These are phyloP conservation scores for Drosophila prosaltans DNA, from an alignment of 1,140 invertebrate species.

Conservation along the genomic window DNA sequence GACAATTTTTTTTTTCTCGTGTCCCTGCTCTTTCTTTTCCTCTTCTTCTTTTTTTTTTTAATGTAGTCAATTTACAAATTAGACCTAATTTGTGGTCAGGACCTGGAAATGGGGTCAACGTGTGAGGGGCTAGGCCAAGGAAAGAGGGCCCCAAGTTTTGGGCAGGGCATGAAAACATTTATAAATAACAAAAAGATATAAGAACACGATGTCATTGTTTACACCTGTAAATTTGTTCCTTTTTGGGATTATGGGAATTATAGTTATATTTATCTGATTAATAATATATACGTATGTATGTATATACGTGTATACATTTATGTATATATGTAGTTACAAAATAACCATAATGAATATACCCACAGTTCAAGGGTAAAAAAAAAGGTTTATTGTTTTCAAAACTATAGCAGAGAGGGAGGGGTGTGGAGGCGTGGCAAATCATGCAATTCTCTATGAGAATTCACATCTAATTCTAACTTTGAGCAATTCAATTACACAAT, in stretches of 20 bases:
- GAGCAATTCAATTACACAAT: slow-evolving; percentile 43
- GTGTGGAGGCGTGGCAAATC: background rate
- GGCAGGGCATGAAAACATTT: background rate
- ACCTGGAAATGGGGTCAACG: slow-evolving; percentile 51
- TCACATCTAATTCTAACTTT: slow-evolving; percentile 32
- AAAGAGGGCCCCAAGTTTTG: background rate
- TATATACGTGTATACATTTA: too few species aligned
- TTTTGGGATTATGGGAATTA: too few species aligned
- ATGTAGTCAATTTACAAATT: slow-evolving; percentile 57
- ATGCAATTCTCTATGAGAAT: slow-evolving; percentile 5
- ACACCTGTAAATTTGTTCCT: too few species aligned
- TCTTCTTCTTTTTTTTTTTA: slow-evolving; percentile 40
- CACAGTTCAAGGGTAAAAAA: too few species aligned
- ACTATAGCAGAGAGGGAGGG: too few species aligned
- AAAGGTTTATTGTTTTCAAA: background rate
- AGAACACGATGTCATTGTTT: too few species aligned
- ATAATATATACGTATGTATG: too few species aligned
- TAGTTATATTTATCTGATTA: too few species aligned
- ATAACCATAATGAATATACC: too few species aligned
- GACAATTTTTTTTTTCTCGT: background rate
- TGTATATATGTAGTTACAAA: too few species aligned
- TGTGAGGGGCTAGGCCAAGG: slow-evolving; percentile 26
- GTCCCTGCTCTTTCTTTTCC: too few species aligned
- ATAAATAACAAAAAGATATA: too few species aligned
- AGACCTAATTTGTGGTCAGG: slow-evolving; percentile 54